Base-by-base conservation (phyloP, 1,140 invertebrate genomes). In the Saccostrea echinata region DNA sequence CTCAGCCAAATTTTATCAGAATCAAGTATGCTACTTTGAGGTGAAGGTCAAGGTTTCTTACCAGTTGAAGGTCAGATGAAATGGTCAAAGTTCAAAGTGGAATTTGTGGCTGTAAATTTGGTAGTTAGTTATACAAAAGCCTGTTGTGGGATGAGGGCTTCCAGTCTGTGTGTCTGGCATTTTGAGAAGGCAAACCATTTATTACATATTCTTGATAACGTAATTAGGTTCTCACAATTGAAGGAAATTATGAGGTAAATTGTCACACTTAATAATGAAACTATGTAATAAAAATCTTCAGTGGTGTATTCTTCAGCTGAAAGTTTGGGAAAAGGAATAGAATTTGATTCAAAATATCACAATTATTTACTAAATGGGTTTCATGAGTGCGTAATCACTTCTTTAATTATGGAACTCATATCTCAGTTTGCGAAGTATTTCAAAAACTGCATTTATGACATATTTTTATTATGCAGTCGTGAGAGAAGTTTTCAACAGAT, bases 121-220 rank as follows among this genome's bases (percentile, higher is more conserved):
- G 9, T 43, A 43, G 6, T 43, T 43, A 8, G 43, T 43, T 43
- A 43, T 16, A 27, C 0, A 16, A 13, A 30, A 1, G 24, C 24
- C 4, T 76, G 68, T 76, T 24, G 57, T 64, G 57, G 18, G 57
- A 64, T 18, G 21, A 64, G 57, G 16, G 24, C 57, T n/a, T n/a
- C 43, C 9, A 43, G 43, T 43, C 43, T 43, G 43, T 33, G 12
- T 30, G 27, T 27, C 13, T 27, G 8, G 27, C 27, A 76, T 76
- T 76, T 76, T 76, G 68, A 76, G 68, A 76, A 76, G 18, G n/a
- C 27, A 76, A 30, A 24, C 68, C 68, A 76, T 27, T 71, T 71
- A 71, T 27, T 16, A 76, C 68, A 76, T 76, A 27, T 76, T 76
- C 27, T 76, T 13, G 68, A 27, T 76, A 76, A 76, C 68, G 27